Percentiles rank a stretch among this genome's conserved stretches.
Evolutionary conservation across 2,797 vertebrate species (phyloP).

Genomic region (Lepilemur ruficaudatus): DNA sequence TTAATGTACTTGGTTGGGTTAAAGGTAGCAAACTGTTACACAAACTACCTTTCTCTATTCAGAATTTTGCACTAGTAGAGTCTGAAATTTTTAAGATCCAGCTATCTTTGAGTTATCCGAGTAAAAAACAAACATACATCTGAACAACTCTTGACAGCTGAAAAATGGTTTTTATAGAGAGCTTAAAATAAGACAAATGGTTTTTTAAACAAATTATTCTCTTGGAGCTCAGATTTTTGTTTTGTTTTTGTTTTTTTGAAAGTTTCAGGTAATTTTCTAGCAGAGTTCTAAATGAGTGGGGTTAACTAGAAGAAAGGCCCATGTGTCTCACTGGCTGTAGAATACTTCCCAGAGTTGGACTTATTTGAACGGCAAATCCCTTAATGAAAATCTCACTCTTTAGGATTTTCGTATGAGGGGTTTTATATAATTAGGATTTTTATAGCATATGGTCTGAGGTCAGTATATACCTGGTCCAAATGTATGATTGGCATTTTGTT

Average conservation of each 20-base stretch:
- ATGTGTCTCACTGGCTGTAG: neutral
- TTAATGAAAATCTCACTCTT: neutral
- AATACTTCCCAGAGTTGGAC: neutral
- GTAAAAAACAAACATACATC: neutral
- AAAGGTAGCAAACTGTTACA: neutral
- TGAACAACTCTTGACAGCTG: slow-evolving; percentile 8
- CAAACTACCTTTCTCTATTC: neutral
- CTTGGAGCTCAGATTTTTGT: neutral
- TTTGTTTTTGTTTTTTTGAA: neutral
- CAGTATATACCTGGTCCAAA: neutral
- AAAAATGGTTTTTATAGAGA: slow-evolving; percentile 5
- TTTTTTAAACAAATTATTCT: neutral
- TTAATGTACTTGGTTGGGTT: neutral
- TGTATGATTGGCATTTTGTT: neutral
- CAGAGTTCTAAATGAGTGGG: neutral
- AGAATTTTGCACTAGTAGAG: neutral
- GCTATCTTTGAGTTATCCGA: slow-evolving; percentile 15
- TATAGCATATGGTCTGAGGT: neutral
- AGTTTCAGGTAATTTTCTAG: slow-evolving; percentile 1
- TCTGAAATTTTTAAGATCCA: slow-evolving; percentile 24
- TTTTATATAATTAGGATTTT: neutral
- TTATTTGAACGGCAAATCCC: neutral
- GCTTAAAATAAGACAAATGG: neutral
- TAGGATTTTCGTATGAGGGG: neutral
- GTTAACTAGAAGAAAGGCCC: neutral